Conservation (phyloP, 1,140 invertebrate species). For the Ceratoteleas bidentatus region DNA sequence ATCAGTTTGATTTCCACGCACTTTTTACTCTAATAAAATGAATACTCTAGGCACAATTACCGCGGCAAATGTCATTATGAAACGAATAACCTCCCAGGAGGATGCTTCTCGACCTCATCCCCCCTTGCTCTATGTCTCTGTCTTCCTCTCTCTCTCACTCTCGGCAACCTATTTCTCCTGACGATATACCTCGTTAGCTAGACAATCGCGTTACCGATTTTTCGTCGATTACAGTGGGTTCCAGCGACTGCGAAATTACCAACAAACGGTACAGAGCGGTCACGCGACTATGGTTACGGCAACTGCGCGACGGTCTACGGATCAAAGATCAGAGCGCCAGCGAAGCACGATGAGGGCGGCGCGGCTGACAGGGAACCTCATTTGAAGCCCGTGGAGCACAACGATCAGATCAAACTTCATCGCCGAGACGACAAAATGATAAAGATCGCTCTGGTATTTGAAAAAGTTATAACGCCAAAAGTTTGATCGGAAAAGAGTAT, state of each 20-base stretch:
- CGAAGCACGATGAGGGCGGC: slow-evolving; percentile 48
- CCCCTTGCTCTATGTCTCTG: slow-evolving; percentile 3
- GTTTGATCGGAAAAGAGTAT: slow-evolving; percentile 21
- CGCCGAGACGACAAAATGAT: slow-evolving; percentile 27
- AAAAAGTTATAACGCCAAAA: slow-evolving; percentile 37
- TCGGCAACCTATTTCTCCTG: slow-evolving; percentile 13
- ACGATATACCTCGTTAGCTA: slow-evolving; percentile 58
- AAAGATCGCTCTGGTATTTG: slow-evolving; percentile 9
- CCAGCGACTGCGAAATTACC: slow-evolving; percentile 58
- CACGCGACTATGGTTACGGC: slow-evolving; percentile 61
- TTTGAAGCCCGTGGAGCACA: slow-evolving; percentile 41
- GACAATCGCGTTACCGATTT: slow-evolving; percentile 65
- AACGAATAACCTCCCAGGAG: slow-evolving; percentile 38
- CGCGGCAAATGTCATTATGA: slow-evolving; percentile 27
- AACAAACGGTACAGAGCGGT: slow-evolving; percentile 39
- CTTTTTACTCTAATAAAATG: slow-evolving; percentile 25
- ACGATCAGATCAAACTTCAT: slow-evolving; percentile 53
- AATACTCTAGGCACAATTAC: slow-evolving; percentile 42
- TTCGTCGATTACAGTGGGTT: slow-evolving; percentile 55
- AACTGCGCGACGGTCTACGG: slow-evolving; percentile 59
- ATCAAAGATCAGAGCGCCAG: slow-evolving; percentile 66
- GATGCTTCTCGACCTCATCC: slow-evolving; percentile 11
- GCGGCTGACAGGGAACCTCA: slow-evolving; percentile 30
- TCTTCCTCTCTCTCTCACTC: slow-evolving; percentile 21
- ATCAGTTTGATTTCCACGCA: slow-evolving; percentile 4